Evolutionary conservation across 2,888 invertebrate genomes (phyloP).

Genomic region (Drosophila pegasa): DNA sequence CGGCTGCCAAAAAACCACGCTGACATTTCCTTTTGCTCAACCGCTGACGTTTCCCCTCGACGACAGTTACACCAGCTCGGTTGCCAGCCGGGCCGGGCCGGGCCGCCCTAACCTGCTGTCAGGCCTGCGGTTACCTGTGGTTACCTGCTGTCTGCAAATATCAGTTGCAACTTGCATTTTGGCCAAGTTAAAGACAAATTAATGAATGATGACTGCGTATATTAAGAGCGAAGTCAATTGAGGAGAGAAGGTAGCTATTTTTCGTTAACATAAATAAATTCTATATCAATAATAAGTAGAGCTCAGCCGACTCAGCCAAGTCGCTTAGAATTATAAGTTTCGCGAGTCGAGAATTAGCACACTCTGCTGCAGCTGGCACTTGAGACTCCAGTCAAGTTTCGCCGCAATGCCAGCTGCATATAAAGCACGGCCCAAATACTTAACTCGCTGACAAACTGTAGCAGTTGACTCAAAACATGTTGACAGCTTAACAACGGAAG

Average conservation of each 20-base stretch:
- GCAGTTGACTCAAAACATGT: constrained; percentile 73
- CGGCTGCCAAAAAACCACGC: constrained; percentile 63
- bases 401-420: constrained; percentile 35
- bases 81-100: background rate
- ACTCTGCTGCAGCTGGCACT: background rate
- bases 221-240: background rate
- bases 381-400: background rate
- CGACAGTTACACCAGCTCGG: constrained; percentile 32
- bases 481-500: constrained; percentile 71
- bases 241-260: too few species aligned
- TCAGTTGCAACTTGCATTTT: constrained; percentile 30
- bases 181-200: constrained; percentile 3
- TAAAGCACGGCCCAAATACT: constrained; percentile 44
- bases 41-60: constrained; percentile 46
- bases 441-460: constrained; percentile 44
- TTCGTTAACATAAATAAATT: too few species aligned
- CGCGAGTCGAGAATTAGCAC: background rate
- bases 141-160: constrained; percentile 41
- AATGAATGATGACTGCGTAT: background rate
- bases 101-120: background rate
- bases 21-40: constrained; percentile 70
- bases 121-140: constrained; percentile 21
- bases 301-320: background rate
- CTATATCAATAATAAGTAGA: too few species aligned
- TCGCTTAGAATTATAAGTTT: background rate